A percentile compares a stretch with the other conserved stretches of the same genome.
phyloP scores from a whole-genome alignment of 2,113 vertebrate genomes.

The Dendrocopos noguchii region DNA sequence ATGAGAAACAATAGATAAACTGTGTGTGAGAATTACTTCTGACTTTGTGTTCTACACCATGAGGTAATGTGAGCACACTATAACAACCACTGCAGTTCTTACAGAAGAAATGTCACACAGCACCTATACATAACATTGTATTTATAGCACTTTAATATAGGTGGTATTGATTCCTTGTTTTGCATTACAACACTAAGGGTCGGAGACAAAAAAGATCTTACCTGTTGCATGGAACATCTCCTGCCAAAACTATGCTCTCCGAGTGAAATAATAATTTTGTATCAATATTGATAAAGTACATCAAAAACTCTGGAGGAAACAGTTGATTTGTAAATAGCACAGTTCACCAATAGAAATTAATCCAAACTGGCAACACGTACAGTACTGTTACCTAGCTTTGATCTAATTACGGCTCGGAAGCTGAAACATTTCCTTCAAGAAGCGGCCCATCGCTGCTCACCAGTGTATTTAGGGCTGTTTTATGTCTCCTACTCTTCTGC shows the following conservation, averaged over 20 bases:
- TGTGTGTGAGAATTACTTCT: not conserved
- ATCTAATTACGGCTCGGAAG: slow-evolving; percentile 83
- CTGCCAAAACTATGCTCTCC: slow-evolving; percentile 27
- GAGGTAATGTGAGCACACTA: not conserved
- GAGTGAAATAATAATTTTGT: not conserved
- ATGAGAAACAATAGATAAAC: not conserved
- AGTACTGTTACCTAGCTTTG: slow-evolving; percentile 85
- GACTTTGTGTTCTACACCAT: not conserved
- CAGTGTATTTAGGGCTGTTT: slow-evolving; percentile 75
- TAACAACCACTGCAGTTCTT: not conserved
- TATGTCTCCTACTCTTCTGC: slow-evolving; percentile 84
- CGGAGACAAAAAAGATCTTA: slow-evolving; percentile 57
- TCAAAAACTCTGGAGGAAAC: slow-evolving; percentile 83
- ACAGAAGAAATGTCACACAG: not conserved
- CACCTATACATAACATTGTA: not conserved
- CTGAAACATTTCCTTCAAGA: slow-evolving; percentile 85
- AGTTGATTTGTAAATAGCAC: slow-evolving; percentile 61
- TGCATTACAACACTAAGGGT: not conserved
- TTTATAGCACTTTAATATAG: not conserved
- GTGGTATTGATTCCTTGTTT: not conserved
- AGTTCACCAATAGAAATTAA: slow-evolving; percentile 68
- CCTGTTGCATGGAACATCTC: slow-evolving; percentile 46
- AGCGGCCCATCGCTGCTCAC: slow-evolving; percentile 84
- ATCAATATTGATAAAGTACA: slow-evolving; percentile 48
- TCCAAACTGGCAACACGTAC: slow-evolving; percentile 62